Conservation (phyloP, 2,797 vertebrate genomes). For the Platalea minor region DNA sequence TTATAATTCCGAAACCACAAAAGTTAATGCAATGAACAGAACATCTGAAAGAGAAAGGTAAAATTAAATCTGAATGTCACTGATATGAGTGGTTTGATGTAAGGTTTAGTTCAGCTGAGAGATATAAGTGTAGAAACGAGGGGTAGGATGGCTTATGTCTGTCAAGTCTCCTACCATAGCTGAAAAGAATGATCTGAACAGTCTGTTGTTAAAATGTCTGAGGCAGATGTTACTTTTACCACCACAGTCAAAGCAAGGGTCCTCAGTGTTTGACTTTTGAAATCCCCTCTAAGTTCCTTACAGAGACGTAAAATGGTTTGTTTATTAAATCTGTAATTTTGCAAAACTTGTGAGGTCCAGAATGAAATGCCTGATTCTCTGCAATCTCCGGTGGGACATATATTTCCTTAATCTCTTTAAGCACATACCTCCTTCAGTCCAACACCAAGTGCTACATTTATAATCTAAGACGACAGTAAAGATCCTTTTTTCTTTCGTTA, state of each 20-base stretch:
- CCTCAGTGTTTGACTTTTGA: conserved; percentile 75
- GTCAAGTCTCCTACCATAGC: conserved; percentile 52
- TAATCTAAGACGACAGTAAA: background rate
- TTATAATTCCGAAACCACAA: background rate
- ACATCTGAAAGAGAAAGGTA: background rate
- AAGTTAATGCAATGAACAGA: background rate
- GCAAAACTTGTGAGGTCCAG: conserved; percentile 68
- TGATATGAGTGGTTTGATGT: background rate
- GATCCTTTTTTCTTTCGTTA: background rate
- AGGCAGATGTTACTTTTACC: conserved; percentile 77
- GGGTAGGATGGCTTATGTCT: conserved; percentile 55
- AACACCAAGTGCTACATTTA: conserved; percentile 5
- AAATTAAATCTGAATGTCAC: background rate
- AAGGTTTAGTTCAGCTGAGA: conserved; percentile 27
- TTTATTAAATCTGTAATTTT: conserved; percentile 73
- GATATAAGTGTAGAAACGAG: background rate
- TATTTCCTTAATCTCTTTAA: conserved; percentile 56
- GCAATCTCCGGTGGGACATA: background rate
- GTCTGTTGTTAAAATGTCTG: conserved; percentile 64
- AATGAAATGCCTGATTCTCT: conserved; percentile 3
- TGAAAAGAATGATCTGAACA: conserved; percentile 65
- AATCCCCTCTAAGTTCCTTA: conserved; percentile 75
- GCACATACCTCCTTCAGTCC: conserved; percentile 11
- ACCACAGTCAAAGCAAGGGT: conserved; percentile 69
- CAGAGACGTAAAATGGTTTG: conserved; percentile 73